Base-by-base conservation (phyloP, 2,888 invertebrate species). In the Drosophila kanekoi region DNA sequence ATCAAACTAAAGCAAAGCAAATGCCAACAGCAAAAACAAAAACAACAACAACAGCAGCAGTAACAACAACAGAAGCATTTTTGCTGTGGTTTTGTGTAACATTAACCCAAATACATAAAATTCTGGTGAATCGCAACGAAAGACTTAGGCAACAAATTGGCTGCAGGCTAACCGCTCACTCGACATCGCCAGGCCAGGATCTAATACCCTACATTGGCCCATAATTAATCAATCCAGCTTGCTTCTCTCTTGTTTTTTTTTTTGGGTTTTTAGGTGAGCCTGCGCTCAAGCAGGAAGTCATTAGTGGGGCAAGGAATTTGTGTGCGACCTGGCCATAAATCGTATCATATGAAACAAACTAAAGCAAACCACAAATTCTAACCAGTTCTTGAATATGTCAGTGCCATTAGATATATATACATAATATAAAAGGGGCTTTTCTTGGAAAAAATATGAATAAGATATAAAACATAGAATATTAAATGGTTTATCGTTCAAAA, bases 91-190 rank as follows among this genome's bases (percentile, higher is more conserved):
- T 77, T 72, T 79, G 72, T 84, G 85, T 85, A 87, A 89, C 89
- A 87, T 85, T 85, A 85, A 85, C 85, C 85, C 81, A 85, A 87
- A 85, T 85, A 87, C 85, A 89, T 85, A 86, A 83, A 79, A 79
- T 84, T 81, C 87, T 76, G 63, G 54, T 38, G 58, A 66, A 81
- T 53, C 59, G 67, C 41, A 61, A 53, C 77, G 85, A 77, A 65
- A 73, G 61, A 79, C 69, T 77, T 67, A 53, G 48, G 70, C 74
- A 71, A 80, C 68, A 53, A 74, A 80, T 71, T 77, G 60, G 48
- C 80, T 77, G 64, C 49, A 72, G 77, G 79, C 67, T 40, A 45
- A 3, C 43, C 44, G 53, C 35, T 61, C 66, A 37, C 57, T 67
- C 54, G 49, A 9, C 69, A 78, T 74, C 79, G 54, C 32, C 44